These are phyloP conservation scores for Delphinapterus leucas DNA, from an alignment of 2,113 vertebrate genomes.

Conservation along the genomic window DNA sequence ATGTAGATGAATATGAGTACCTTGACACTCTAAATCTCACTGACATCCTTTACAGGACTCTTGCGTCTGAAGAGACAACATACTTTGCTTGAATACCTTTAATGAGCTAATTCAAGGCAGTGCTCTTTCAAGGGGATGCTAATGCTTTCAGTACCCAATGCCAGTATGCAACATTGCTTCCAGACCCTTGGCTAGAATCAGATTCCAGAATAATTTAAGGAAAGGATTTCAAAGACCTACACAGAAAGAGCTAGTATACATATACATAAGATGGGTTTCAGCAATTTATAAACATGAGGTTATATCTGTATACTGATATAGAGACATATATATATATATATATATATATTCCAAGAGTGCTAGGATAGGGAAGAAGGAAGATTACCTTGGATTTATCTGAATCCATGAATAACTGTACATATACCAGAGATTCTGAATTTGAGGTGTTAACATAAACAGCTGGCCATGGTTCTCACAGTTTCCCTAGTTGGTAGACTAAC, in stretches of 20 bases:
- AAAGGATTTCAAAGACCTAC: background rate
- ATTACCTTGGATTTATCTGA: background rate
- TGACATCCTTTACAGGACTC: background rate
- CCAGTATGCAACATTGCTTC: background rate
- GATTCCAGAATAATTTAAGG: background rate
- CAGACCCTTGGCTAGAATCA: background rate
- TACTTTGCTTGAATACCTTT: background rate
- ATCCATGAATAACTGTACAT: background rate
- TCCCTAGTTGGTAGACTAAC: background rate
- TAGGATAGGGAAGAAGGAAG: background rate
- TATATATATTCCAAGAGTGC: background rate
- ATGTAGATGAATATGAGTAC: background rate
- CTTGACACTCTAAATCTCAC: background rate
- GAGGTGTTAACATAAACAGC: background rate
- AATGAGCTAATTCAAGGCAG: background rate
- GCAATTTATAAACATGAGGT: background rate
- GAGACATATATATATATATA: background rate
- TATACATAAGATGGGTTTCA: background rate
- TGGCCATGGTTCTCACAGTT: background rate
- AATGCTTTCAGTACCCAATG: background rate
- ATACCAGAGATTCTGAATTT: background rate
- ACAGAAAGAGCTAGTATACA: background rate
- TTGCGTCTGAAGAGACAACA: background rate
- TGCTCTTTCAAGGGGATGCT: background rate
- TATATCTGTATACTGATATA: background rate